Evolutionary conservation across 2,797 vertebrate species (phyloP).

Genomic region (Mus spretus): DNA sequence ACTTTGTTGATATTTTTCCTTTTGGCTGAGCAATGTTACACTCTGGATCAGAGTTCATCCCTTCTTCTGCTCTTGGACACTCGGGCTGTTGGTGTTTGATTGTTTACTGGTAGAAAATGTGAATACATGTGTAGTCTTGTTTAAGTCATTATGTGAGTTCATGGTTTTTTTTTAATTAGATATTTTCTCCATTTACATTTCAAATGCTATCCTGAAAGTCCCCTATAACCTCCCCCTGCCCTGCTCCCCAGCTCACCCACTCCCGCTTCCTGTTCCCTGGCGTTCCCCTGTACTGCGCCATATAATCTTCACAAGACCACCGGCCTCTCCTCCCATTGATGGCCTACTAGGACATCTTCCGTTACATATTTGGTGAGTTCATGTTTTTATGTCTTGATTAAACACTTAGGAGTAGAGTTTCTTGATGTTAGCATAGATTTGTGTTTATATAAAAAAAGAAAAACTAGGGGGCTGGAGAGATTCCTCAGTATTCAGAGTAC

Average conservation of each 20-base stretch:
- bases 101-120: neutral
- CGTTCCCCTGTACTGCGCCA: too few relatives aligned
- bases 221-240: too few relatives aligned
- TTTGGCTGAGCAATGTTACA: neutral
- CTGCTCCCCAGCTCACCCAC: too few relatives aligned
- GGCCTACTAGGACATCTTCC: too few relatives aligned
- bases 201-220: too few relatives aligned
- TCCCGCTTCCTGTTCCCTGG: too few relatives aligned
- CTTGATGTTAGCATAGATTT: neutral
- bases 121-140: neutral
- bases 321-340: too few relatives aligned
- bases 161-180: too few relatives aligned
- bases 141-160: neutral
- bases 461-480: neutral
- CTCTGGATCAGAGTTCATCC: neutral
- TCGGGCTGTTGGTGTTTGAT: conserved; percentile 29
- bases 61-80: neutral
- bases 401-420: neutral
- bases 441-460: conserved; percentile 3
- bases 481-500: neutral
- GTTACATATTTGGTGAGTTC: neutral
- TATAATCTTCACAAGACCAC: too few relatives aligned
- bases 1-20: neutral
- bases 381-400: neutral
- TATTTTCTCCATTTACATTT: too few relatives aligned